phyloP scores from a whole-genome alignment of 2,888 invertebrate species.

The Macroteleia sp. region DNA sequence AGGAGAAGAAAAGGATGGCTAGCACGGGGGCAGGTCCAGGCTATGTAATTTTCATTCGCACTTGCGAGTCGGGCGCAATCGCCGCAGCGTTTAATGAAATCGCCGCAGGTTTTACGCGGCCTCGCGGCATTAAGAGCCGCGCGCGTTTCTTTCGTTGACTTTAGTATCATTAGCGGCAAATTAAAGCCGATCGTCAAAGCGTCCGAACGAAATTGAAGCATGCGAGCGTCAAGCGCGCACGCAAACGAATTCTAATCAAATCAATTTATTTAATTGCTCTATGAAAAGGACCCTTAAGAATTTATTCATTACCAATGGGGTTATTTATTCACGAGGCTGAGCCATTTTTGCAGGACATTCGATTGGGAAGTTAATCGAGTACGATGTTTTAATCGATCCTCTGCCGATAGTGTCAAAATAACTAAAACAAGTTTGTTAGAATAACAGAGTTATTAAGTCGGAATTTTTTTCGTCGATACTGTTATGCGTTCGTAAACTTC shows the following conservation, averaged over 20 bases:
- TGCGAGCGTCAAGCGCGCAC: conserved; percentile 53
- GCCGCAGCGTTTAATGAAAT: conserved; percentile 71
- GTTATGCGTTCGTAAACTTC: no score
- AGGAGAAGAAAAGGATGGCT: background rate
- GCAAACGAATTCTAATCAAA: conserved; percentile 69
- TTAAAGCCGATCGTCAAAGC: conserved; percentile 74
- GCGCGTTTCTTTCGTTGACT: conserved; percentile 68
- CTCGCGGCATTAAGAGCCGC: conserved; percentile 59
- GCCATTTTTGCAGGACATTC: conserved; percentile 19
- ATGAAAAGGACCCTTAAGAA: conserved; percentile 53
- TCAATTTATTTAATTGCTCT: conserved; percentile 69
- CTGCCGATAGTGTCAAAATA: conserved; percentile 14
- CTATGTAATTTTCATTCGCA: conserved; percentile 71
- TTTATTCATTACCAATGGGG: conserved; percentile 41
- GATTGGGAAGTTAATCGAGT: conserved; percentile 41
- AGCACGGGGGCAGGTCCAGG: conserved; percentile 16
- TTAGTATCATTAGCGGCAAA: conserved; percentile 78
- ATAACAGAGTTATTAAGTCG: conserved; percentile 23
- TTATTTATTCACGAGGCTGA: conserved; percentile 21
- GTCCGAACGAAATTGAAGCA: conserved; percentile 74
- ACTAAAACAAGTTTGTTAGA: conserved; percentile 18
- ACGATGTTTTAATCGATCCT: conserved; percentile 34
- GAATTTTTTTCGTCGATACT: no score
- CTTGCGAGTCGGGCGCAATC: conserved; percentile 64
- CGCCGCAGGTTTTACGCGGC: conserved; percentile 65